phyloP scores from a whole-genome alignment of 2,888 invertebrate genomes.

The Argyra leucocephala region DNA sequence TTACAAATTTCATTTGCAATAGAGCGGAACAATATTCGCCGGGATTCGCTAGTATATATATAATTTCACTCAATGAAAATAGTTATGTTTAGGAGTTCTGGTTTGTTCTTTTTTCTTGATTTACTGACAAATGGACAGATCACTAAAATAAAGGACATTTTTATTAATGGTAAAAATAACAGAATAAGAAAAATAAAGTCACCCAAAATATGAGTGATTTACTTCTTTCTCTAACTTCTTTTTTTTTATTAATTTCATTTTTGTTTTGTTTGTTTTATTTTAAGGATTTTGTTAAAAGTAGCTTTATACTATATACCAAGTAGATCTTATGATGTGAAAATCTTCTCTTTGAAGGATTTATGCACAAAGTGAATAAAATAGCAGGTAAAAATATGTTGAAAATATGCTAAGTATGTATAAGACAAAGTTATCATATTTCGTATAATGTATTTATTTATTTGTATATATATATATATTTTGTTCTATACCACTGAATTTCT shows the following conservation, averaged over 20 bases:
- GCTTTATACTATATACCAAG: background rate
- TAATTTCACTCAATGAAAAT: too few species aligned
- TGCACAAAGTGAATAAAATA: constrained; percentile 1
- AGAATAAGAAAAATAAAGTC: too few species aligned
- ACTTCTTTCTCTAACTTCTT: too few species aligned
- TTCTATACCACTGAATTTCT: background rate
- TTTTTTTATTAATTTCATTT: background rate
- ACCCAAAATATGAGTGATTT: too few species aligned
- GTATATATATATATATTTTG: background rate
- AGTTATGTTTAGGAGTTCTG: too few species aligned
- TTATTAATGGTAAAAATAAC: too few species aligned
- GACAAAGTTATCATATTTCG: background rate
- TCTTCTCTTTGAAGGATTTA: constrained; percentile 4
- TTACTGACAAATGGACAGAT: too few species aligned
- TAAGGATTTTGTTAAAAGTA: background rate
- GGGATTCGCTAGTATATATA: too few species aligned
- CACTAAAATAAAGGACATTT: too few species aligned
- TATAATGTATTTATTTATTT: background rate
- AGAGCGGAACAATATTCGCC: too few species aligned
- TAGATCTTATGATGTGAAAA: background rate
- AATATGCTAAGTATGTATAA: background rate
- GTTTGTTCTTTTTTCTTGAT: too few species aligned
- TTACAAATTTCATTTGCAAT: too few species aligned
- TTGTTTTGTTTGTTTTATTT: background rate
- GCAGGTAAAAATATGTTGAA: background rate